Evolutionary conservation across 2,888 invertebrate genomes (phyloP).

Genomic region (Gibbula magus): DNA sequence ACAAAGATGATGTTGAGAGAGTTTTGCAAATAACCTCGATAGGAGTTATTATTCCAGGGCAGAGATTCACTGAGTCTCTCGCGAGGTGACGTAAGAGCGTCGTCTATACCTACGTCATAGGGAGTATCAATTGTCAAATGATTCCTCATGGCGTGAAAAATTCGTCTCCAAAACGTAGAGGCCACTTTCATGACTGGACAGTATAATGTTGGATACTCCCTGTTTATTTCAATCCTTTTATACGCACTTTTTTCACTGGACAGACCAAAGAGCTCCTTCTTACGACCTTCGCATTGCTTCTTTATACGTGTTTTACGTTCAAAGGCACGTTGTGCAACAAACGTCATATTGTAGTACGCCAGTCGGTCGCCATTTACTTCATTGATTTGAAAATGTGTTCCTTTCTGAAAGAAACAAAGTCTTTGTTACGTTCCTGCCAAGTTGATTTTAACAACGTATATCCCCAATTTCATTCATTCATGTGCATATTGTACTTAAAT

Average conservation of each 20-base stretch:
- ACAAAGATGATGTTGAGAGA: slow-evolving; percentile 54
- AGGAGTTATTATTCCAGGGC: neutral
- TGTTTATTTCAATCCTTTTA: slow-evolving; percentile 35
- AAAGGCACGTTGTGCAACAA: neutral
- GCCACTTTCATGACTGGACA: slow-evolving; percentile 62
- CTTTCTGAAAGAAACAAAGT: too few species aligned
- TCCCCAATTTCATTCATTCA: too few species aligned
- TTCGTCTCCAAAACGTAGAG: slow-evolving; percentile 57
- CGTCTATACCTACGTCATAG: slow-evolving; percentile 32
- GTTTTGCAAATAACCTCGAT: slow-evolving; percentile 23
- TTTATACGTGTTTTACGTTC: neutral
- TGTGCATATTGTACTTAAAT: too few species aligned
- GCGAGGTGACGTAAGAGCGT: slow-evolving; percentile 29
- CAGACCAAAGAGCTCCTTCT: neutral
- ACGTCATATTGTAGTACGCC: neutral
- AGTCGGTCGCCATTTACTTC: neutral
- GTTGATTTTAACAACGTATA: too few species aligned
- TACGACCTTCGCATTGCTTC: slow-evolving; percentile 6
- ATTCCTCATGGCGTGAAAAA: slow-evolving; percentile 41
- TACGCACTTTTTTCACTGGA: slow-evolving; percentile 27
- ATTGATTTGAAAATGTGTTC: neutral
- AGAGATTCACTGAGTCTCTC: slow-evolving; percentile 4
- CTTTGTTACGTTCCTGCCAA: too few species aligned
- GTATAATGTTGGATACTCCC: slow-evolving; percentile 42
- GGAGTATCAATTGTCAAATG: slow-evolving; percentile 35